Evolutionary conservation across 2,113 vertebrate genomes (phyloP), one percentile per base, ranked within the genome.

Genomic region (Dromiciops gliroides): DNA sequence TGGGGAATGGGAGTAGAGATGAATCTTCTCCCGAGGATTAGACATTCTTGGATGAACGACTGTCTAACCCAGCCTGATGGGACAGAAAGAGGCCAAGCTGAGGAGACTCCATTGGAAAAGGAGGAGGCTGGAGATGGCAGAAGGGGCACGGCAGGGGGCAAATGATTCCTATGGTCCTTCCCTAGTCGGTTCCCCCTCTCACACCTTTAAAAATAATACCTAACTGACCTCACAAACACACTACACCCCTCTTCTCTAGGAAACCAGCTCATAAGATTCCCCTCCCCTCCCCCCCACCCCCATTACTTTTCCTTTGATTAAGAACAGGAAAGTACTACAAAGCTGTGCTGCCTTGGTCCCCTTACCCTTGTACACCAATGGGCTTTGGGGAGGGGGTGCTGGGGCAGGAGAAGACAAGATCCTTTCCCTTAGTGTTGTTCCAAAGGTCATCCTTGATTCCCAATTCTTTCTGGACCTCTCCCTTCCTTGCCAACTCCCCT

Each of bases 21-120:
- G 90, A 67, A 52, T n/a, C 88, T 95, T 95, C 89, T 91, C 25
- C 93, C 94, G 53, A 51, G 92, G 6, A 83, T 83, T 7, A 8
- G 7, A 44, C n/a, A 44, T 83, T 83, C 19, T 83, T 14, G 19
- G 44, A 44, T 56, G 51, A 94, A 51, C 23, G 91, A 50, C 48
- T 92, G 48, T 23, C 10, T 16, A 51, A 53, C 9, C n/a, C 47
- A 31, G 6, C n/a, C 67, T 83, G 1, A 44, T 44, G 67, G 1
- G 44, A 83, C 6, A 44, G 60, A 37, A n/a, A 44, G n/a, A 83
- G 19, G 44, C 67, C 37, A 44, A 19, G n/a, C 67, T 44, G 19
- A 83, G n/a, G 28, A 83, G n/a, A 16, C 16, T 83, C 16, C 19
- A 7, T 0, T 83, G 67, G 7, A 44, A 83, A 83, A 8, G 14